A percentile compares a stretch with the other conserved stretches of the same genome.
phyloP scores from a whole-genome alignment of 2,888 invertebrate genomes.

The Tetropium fuscum region DNA sequence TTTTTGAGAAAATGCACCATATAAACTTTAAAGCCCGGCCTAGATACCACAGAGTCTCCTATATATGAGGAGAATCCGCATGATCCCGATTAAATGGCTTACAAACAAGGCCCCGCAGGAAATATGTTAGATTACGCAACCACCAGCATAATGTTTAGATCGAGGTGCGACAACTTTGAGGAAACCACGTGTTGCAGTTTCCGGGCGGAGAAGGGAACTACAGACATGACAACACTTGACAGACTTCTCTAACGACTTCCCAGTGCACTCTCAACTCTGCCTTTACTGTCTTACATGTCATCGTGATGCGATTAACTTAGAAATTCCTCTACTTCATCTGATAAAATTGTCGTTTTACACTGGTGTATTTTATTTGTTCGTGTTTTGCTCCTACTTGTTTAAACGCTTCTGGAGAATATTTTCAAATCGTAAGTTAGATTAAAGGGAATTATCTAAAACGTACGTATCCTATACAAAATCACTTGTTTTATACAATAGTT shows the following conservation, averaged over 20 bases:
- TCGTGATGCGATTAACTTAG: constrained; percentile 18
- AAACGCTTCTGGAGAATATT: no score
- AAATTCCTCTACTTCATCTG: constrained; percentile 21
- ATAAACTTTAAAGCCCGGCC: no score
- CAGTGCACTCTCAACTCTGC: constrained; percentile 27
- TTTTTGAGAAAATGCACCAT: no score
- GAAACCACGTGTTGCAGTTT: constrained; percentile 36
- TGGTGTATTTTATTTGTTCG: no score
- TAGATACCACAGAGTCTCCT: constrained; percentile 13
- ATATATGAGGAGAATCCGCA: constrained; percentile 16
- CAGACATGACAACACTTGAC: constrained; percentile 28
- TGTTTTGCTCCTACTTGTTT: no score
- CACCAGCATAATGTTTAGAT: constrained; percentile 17
- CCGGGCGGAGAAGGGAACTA: constrained; percentile 14
- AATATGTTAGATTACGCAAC: constrained; percentile 28
- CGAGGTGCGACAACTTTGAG: constrained; percentile 35
- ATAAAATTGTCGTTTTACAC: neutral
- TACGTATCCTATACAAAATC: no score
- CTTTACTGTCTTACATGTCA: constrained; percentile 27
- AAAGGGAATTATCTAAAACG: no score
- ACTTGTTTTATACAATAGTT: no score
- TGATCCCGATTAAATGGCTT: constrained; percentile 17
- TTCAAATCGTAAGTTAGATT: no score
- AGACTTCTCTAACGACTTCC: constrained; percentile 28
- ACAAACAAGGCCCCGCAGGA: constrained; percentile 21